Percentiles rank a stretch among this genome's conserved stretches.
These are phyloP conservation scores for Megaceryle maxima DNA, from an alignment of 2,113 vertebrate species.

Conservation along the genomic window DNA sequence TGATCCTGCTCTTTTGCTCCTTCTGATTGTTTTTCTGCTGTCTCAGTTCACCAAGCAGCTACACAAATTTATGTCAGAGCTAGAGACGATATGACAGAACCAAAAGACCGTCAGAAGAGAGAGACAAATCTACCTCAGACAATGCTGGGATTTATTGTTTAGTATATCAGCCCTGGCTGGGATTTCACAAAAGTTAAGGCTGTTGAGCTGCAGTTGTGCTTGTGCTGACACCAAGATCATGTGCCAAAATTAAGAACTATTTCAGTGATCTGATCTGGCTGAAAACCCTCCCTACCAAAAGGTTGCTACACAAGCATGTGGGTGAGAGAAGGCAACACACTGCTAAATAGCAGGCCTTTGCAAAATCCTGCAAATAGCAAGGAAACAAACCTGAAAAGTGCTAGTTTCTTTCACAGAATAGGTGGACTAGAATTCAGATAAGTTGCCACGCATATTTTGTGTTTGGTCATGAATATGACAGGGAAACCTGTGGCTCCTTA, in stretches of 20 bases:
- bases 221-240: neutral
- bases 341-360: neutral
- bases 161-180: neutral
- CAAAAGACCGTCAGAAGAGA: neutral
- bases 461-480: neutral
- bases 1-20: neutral
- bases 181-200: neutral
- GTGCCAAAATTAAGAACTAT: neutral
- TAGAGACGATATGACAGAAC: neutral
- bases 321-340: neutral
- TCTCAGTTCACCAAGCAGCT: neutral
- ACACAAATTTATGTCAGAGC: neutral
- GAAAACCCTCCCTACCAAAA: neutral
- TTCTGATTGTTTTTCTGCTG: neutral
- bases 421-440: neutral
- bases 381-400: neutral
- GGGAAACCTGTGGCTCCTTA: neutral
- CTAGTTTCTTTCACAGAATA: neutral
- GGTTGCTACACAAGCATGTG: neutral
- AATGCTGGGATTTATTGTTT: neutral
- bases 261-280: neutral
- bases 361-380: neutral
- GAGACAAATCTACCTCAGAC: neutral
- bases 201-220: neutral
- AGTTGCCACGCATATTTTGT: neutral